phyloP scores from a whole-genome alignment of 2,888 invertebrate species.

The Tanypteryx hageni region DNA sequence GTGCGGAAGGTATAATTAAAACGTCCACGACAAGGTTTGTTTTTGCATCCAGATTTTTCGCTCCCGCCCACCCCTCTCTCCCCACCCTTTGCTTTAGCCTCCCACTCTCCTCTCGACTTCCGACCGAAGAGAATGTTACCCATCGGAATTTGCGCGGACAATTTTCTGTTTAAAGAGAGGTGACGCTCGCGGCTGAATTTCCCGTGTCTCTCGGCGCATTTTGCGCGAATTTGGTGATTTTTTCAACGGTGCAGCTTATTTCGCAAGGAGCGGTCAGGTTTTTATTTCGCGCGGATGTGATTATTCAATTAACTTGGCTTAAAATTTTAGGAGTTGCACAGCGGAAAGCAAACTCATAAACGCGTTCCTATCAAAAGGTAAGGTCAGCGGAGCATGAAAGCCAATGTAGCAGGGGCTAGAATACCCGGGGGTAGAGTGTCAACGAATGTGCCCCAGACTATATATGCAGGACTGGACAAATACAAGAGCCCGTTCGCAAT shows the following conservation, averaged over 20 bases:
- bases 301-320: background rate
- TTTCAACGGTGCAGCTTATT: background rate
- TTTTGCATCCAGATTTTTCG: constrained; percentile 56
- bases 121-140: constrained; percentile 10
- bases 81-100: background rate
- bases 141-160: constrained; percentile 51
- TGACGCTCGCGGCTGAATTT: background rate
- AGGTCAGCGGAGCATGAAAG: too few species aligned
- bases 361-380: too few species aligned
- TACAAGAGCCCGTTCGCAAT: too few species aligned
- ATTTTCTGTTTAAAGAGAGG: constrained; percentile 45
- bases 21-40: constrained; percentile 63
- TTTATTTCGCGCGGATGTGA: background rate
- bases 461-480: too few species aligned
- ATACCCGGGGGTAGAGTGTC: too few species aligned
- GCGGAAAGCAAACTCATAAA: too few species aligned
- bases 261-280: background rate
- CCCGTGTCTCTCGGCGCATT: background rate
- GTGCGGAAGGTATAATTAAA: constrained; percentile 57
- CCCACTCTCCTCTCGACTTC: background rate
- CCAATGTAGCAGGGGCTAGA: too few species aligned
- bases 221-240: background rate
- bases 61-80: background rate
- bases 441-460: too few species aligned
- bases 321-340: too few species aligned